A percentile compares a stretch with the other conserved stretches of the same genome.
Evolutionary conservation across 2,113 vertebrate genomes (phyloP).

Genomic region (Notiomystis cincta): DNA sequence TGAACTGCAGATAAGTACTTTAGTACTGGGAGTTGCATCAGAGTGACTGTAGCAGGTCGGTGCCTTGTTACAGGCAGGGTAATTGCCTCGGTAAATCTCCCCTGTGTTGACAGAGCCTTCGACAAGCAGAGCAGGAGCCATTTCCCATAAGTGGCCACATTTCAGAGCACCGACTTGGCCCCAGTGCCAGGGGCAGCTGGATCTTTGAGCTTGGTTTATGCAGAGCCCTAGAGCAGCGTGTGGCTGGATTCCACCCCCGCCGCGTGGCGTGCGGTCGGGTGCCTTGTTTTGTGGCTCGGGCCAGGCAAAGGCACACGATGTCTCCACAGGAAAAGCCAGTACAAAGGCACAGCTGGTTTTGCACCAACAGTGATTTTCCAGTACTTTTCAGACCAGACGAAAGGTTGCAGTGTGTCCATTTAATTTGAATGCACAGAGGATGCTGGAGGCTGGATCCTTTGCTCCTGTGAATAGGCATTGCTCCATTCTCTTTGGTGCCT

Average conservation of each 20-base stretch:
- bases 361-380: background rate
- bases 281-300: background rate
- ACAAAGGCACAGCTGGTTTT: background rate
- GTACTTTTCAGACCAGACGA: background rate
- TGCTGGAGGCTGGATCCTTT: background rate
- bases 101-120: background rate
- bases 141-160: accelerated
- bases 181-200: background rate
- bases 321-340: background rate
- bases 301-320: background rate
- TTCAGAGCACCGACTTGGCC: background rate
- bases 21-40: background rate
- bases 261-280: background rate
- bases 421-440: background rate
- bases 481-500: background rate
- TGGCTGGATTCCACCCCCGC: background rate
- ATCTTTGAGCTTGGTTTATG: background rate
- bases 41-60: background rate
- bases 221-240: background rate
- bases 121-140: background rate
- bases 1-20: background rate
- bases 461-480: background rate
- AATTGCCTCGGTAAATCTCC: background rate
- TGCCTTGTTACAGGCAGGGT: background rate
- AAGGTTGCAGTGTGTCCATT: background rate